A percentile compares a stretch with the other conserved stretches of the same genome.
These are phyloP conservation scores for Paradisaea rubra DNA, from an alignment of 2,113 vertebrate genomes.

Conservation along the genomic window DNA sequence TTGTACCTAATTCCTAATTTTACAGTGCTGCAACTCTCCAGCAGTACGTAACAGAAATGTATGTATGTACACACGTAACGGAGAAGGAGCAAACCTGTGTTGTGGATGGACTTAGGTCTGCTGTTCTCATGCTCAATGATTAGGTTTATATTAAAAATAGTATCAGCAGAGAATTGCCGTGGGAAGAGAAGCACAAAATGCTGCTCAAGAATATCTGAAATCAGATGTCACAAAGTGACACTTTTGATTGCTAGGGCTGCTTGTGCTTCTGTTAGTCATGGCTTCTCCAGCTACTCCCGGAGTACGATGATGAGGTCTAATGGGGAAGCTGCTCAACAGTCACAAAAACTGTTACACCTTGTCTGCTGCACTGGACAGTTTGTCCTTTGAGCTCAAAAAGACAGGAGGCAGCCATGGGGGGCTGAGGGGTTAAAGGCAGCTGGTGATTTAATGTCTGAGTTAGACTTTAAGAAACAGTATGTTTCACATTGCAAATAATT, in stretches of 20 bases:
- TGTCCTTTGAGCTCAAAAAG: not conserved
- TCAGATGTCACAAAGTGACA: not conserved
- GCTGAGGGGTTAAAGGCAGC: slow-evolving; percentile 4
- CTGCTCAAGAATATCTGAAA: not conserved
- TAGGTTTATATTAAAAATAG: not conserved
- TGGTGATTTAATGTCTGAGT: slow-evolving; percentile 22
- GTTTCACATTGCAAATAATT: slow-evolving; percentile 21
- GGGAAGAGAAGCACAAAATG: not conserved
- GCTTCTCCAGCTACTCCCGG: not conserved
- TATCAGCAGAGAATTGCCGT: not conserved
- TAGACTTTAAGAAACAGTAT: slow-evolving; percentile 1
- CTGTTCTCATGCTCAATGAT: not conserved
- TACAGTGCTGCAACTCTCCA: not conserved
- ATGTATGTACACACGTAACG: not conserved
- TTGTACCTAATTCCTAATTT: not conserved
- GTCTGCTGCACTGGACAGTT: not conserved
- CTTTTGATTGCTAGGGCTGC: not conserved
- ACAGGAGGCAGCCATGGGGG: not conserved
- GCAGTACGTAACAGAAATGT: not conserved
- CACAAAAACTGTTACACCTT: not conserved
- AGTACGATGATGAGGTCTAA: not conserved
- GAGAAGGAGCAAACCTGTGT: not conserved
- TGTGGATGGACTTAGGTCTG: not conserved
- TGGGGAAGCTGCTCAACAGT: not conserved
- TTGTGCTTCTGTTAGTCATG: not conserved